Evolutionary conservation across 1,140 invertebrate species (phyloP), one percentile per base, ranked within the genome.

Genomic region (Anastatus disparis): DNA sequence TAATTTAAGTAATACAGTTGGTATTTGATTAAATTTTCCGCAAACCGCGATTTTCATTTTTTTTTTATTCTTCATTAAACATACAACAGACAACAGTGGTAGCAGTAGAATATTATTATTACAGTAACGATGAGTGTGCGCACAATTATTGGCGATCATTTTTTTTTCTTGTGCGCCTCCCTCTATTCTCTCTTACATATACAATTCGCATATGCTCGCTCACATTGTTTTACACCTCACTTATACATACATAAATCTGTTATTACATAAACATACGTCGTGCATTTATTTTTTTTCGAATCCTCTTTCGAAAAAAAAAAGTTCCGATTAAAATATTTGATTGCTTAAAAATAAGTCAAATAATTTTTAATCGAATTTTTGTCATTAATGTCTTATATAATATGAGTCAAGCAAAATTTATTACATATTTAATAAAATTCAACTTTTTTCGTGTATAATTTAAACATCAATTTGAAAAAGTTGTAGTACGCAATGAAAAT

Each of bases 31-130:
- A 76, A 79, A 79, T 79, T 77, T 76, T 72, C 71, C 68, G 76
- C 78, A 75, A 72, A 66, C 4, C 70, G 66, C 44, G 27, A 26
- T 66, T 74, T 72, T 71, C 46, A 44, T 9, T 59, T 71, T 46
- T 48, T 6, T 59, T 44, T 59, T 26, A 13, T 12, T 52, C n/a
- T 53, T 62, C 46, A 29, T 67, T 78, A 78, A 81, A 81, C 78
- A 78, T 81, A 81, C 77, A 82, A 82, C 80, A 80, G 79, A 81
- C 78, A 82, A 82, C 80, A 81, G 78, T 82, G 75, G n/a, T 80
- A 81, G 78, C 76, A 79, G 80, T 82, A 82, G 77, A 82, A 81
- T 81, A 81, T 82, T 77, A 77, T 81, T 81, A 82, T 79, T 82
- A 81, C 74, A 80, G 76, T 82, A 81, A 82, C 79, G 76, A 81